A percentile compares a stretch with the other conserved stretches of the same genome.
Evolutionary conservation across 2,888 invertebrate genomes (phyloP).

Genomic region (Tachystola acroxantha): DNA sequence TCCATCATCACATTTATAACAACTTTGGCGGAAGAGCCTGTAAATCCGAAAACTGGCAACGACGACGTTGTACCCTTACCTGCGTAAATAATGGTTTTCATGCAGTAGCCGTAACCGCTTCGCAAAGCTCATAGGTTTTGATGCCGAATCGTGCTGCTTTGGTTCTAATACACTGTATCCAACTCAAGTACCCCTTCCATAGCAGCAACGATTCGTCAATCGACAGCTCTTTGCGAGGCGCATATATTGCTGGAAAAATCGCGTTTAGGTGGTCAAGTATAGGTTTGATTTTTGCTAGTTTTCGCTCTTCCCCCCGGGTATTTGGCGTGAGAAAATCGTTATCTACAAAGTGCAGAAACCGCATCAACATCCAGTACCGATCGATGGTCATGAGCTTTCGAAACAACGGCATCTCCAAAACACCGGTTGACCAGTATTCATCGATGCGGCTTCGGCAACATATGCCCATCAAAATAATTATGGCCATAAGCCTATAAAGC

Average conservation of each 20-base stretch:
- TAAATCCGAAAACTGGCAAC: neutral
- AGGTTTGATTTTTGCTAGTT: conserved; percentile 14
- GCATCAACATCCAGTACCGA: conserved; percentile 12
- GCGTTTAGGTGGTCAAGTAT: conserved; percentile 16
- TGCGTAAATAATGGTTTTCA: neutral
- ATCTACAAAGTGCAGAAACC: conserved; percentile 18
- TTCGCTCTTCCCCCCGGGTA: conserved; percentile 12
- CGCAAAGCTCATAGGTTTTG: conserved; percentile 18
- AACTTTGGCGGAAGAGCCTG: conserved; percentile 2
- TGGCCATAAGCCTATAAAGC: no score
- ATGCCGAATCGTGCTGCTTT: conserved; percentile 19
- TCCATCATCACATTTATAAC: conserved; percentile 11
- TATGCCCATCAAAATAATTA: no score
- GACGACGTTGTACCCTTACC: neutral
- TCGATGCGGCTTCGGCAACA: no score
- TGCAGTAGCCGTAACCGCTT: conserved; percentile 15
- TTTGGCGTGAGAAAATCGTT: conserved; percentile 10
- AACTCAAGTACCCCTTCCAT: conserved; percentile 18
- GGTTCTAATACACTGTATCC: conserved; percentile 18
- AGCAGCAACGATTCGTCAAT: conserved; percentile 21
- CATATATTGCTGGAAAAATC: conserved; percentile 12
- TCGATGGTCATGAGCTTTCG: conserved; percentile 15
- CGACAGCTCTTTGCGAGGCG: conserved; percentile 10
- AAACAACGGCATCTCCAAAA: conserved; percentile 18
- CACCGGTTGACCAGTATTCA: no score